Evolutionary conservation across 2,113 vertebrate species (phyloP).

Genomic region (Nothocercus julius): DNA sequence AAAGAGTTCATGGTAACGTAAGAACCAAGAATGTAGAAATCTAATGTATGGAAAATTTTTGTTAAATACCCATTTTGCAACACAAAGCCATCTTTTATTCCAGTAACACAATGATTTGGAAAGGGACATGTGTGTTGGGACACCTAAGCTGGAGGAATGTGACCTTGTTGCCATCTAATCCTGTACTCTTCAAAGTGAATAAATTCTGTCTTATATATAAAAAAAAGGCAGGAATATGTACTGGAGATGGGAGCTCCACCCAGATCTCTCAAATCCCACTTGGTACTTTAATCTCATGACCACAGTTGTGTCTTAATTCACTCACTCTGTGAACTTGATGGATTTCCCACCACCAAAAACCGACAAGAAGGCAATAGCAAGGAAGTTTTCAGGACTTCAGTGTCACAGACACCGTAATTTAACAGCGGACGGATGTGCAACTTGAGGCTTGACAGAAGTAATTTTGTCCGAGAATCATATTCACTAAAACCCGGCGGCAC

Average conservation of each 20-base stretch:
- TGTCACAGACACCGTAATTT: neutral
- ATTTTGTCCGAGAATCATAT: neutral
- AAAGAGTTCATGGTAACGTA: no score
- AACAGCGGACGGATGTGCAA: neutral
- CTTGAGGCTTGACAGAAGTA: neutral
- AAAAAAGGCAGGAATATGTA: neutral
- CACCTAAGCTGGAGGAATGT: neutral
- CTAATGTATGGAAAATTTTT: neutral
- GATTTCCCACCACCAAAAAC: neutral
- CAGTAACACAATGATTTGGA: neutral
- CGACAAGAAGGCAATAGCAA: neutral
- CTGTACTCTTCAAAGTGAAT: neutral
- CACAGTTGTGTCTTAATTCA: neutral
- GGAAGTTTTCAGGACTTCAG: neutral
- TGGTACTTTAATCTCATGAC: neutral
- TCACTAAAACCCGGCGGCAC: neutral
- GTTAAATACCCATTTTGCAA: neutral
- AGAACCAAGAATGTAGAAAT: neutral
- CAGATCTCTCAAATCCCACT: neutral
- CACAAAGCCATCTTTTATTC: neutral
- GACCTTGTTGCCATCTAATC: neutral
- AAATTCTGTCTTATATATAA: no score
- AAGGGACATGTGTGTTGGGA: neutral
- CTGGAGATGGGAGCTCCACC: neutral
- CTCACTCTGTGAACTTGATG: neutral